phyloP scores from a whole-genome alignment of 2,113 vertebrate genomes.

The Sapajus apella region DNA sequence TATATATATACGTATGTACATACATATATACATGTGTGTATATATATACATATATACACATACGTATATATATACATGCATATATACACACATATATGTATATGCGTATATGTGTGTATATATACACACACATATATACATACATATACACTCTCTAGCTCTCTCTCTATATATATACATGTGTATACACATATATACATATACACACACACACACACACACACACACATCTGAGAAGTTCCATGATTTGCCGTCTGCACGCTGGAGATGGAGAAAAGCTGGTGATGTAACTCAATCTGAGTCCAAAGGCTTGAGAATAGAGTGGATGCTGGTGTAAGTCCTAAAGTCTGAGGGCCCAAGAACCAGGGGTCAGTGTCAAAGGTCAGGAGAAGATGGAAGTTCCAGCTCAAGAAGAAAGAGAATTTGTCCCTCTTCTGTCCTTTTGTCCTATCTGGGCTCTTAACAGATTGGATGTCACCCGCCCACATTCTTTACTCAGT shows the following conservation, averaged over 20 bases:
- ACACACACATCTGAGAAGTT: not conserved
- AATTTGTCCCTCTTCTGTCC: not conserved
- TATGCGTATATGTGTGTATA: too few species aligned
- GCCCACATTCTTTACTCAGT: not conserved
- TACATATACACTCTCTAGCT: too few species aligned
- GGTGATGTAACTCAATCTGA: not conserved
- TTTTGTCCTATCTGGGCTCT: not conserved
- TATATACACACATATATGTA: too few species aligned
- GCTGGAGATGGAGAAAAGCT: not conserved
- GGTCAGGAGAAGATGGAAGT: not conserved
- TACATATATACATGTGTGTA: not conserved
- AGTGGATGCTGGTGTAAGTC: not conserved
- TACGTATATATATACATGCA: too few species aligned
- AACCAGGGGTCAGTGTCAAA: not conserved
- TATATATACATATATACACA: too few species aligned
- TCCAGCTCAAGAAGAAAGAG: not conserved
- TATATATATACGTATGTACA: too few species aligned
- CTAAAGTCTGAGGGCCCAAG: not conserved
- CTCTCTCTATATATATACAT: too few species aligned
- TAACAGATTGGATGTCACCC: not conserved
- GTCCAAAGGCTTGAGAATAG: not conserved
- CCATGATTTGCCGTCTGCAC: not conserved
- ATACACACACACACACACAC: accelerated
- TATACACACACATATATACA: too few species aligned
- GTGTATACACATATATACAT: too few species aligned